phyloP scores from a whole-genome alignment of 2,113 vertebrate species.

The Gadus chalcogrammus region DNA sequence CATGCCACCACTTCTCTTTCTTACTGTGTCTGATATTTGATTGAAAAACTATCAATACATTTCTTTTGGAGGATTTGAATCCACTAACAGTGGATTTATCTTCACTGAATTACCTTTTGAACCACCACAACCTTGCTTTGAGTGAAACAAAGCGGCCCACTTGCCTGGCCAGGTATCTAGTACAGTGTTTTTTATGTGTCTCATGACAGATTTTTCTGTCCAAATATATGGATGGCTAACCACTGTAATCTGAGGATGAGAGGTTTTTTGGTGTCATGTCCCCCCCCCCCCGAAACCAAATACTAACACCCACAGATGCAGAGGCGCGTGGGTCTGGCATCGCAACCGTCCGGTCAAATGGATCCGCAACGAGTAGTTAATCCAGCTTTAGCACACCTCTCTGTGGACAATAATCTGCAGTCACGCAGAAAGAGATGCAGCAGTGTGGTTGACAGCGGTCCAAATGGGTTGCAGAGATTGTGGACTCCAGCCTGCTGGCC shows the following conservation, averaged over 20 bases:
- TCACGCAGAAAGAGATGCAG: conserved; percentile 64
- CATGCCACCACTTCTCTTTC: too few relatives aligned
- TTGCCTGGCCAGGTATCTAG: not conserved
- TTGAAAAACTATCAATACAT: too few relatives aligned
- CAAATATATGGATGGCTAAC: conserved; percentile 49
- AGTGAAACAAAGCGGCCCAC: conserved; percentile 18
- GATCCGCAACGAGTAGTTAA: conserved; percentile 70
- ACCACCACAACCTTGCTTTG: not conserved
- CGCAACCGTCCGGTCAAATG: conserved; percentile 54
- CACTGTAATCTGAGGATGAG: conserved; percentile 64
- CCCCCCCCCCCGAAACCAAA: conserved; percentile 33
- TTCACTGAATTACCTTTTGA: not conserved
- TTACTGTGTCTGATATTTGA: too few relatives aligned
- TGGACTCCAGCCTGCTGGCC: conserved; percentile 61
- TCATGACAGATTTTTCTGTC: conserved; percentile 34
- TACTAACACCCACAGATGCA: conserved; percentile 65
- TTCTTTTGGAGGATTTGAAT: not conserved
- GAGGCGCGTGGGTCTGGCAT: conserved; percentile 52
- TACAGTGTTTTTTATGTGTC: conserved; percentile 35
- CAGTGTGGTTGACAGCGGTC: conserved; percentile 53
- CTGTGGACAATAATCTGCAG: conserved; percentile 68
- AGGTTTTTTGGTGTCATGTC: conserved; percentile 65
- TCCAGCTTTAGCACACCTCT: conserved; percentile 74
- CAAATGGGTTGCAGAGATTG: conserved; percentile 70
- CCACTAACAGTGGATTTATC: not conserved